phyloP scores from a whole-genome alignment of 2,113 vertebrate species.

The Motacilla tschutschensis region DNA sequence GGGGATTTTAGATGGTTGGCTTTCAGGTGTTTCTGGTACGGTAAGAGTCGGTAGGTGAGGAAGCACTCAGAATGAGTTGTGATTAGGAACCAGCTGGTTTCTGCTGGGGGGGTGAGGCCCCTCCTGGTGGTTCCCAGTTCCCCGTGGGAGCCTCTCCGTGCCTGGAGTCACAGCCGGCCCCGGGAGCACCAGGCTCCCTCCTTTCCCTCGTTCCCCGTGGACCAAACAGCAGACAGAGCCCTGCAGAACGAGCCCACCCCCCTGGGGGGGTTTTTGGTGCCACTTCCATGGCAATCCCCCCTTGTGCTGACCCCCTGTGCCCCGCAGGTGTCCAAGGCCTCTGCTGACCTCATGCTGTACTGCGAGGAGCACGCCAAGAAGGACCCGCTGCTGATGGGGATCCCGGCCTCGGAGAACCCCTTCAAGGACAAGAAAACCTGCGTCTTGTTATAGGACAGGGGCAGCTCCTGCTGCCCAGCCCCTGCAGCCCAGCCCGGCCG shows the following conservation, averaged over 20 bases:
- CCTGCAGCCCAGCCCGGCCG: neutral
- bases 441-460: slow-evolving; percentile 82
- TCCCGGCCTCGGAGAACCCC: slow-evolving; percentile 93
- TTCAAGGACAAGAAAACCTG: slow-evolving; percentile 98
- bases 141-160: neutral
- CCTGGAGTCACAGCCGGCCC: neutral
- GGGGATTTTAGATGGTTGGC: neutral
- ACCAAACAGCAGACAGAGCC: neutral
- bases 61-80: rapidly evolving
- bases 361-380: slow-evolving; percentile 87
- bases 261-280: too few species aligned
- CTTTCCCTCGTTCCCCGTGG: neutral
- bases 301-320: rapidly evolving
- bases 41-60: neutral
- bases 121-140: neutral
- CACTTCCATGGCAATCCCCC: rapidly evolving
- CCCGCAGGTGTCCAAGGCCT: slow-evolving; percentile 91
- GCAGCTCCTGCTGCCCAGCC: neutral
- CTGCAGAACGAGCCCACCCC: neutral
- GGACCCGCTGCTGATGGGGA: slow-evolving; percentile 89
- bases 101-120: neutral
- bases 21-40: neutral
- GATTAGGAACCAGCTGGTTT: neutral
- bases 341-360: slow-evolving; percentile 90
- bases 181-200: rapidly evolving